A percentile compares a stretch with the other conserved stretches of the same genome.
phyloP scores from a whole-genome alignment of 2,888 invertebrate genomes.

The Drosophila histrio region DNA sequence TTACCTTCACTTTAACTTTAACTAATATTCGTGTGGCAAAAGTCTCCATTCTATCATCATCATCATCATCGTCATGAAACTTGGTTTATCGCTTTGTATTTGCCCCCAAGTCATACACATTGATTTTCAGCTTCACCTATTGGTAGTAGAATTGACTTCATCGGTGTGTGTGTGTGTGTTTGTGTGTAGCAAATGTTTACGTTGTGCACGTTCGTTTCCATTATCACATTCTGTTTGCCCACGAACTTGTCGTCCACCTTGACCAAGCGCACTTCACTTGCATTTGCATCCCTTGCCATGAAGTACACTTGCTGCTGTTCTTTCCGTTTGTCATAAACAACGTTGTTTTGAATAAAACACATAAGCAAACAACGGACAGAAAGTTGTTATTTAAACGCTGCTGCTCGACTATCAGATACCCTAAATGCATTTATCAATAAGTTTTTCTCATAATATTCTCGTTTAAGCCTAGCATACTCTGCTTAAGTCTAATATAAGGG shows the following conservation, averaged over 20 bases:
- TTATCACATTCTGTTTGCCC: conserved; percentile 46
- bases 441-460: too few relatives aligned
- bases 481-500: not conserved
- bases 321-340: conserved; percentile 62
- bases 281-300: conserved; percentile 33
- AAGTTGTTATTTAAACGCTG: not conserved
- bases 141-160: conserved; percentile 4
- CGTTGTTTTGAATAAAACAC: conserved; percentile 62
- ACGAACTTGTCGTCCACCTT: conserved; percentile 35
- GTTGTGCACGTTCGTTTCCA: conserved; percentile 12
- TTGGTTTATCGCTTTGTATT: conserved; percentile 21
- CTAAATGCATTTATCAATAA: too few relatives aligned
- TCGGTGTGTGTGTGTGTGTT: conserved; percentile 8
- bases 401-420: conserved; percentile 9
- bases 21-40: conserved; percentile 20
- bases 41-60: not conserved
- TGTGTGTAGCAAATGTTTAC: conserved; percentile 17
- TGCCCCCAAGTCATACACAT: conserved; percentile 20
- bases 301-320: conserved; percentile 29
- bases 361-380: conserved; percentile 19
- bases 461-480: not conserved
- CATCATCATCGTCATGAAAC: not conserved
- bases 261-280: conserved; percentile 48
- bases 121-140: conserved; percentile 36
- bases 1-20: conserved; percentile 35